Evolutionary conservation across 2,888 invertebrate genomes (phyloP).

Genomic region (Drosophila yooni): DNA sequence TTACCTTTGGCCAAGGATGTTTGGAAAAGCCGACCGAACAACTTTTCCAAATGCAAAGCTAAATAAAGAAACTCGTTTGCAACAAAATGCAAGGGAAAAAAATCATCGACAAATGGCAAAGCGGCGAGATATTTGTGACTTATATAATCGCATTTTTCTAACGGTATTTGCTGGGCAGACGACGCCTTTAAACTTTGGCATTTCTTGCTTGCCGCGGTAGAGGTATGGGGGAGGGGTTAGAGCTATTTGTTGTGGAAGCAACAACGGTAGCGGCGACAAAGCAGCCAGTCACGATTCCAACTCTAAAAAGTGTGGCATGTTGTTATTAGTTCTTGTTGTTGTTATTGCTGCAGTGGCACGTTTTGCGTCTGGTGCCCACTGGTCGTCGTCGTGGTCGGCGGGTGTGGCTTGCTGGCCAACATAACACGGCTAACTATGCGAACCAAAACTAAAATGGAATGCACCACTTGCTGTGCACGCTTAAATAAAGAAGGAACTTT

Average conservation of each 20-base stretch:
- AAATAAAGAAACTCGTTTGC: conserved; percentile 66
- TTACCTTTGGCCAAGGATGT: conserved; percentile 81
- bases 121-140: conserved; percentile 42
- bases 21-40: conserved; percentile 68
- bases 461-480: conserved; percentile 27
- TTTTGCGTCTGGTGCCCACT: conserved; percentile 50
- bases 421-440: conserved; percentile 44
- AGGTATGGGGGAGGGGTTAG: background rate
- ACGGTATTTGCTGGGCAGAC: conserved; percentile 54
- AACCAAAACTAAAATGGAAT: conserved; percentile 26
- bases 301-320: conserved; percentile 69
- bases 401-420: conserved; percentile 57
- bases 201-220: conserved; percentile 25
- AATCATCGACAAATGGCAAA: conserved; percentile 43
- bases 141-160: conserved; percentile 66
- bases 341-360: conserved; percentile 46
- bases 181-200: conserved; percentile 77
- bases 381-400: conserved; percentile 68
- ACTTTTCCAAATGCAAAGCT: conserved; percentile 62
- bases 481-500: conserved; percentile 21
- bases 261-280: conserved; percentile 58
- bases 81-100: background rate
- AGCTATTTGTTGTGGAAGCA: conserved; percentile 18
- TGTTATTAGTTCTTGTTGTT: conserved; percentile 32
- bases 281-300: conserved; percentile 66